These are phyloP conservation scores for Nannoperca australis DNA, from an alignment of 2,797 vertebrate species.

Conservation along the genomic window DNA sequence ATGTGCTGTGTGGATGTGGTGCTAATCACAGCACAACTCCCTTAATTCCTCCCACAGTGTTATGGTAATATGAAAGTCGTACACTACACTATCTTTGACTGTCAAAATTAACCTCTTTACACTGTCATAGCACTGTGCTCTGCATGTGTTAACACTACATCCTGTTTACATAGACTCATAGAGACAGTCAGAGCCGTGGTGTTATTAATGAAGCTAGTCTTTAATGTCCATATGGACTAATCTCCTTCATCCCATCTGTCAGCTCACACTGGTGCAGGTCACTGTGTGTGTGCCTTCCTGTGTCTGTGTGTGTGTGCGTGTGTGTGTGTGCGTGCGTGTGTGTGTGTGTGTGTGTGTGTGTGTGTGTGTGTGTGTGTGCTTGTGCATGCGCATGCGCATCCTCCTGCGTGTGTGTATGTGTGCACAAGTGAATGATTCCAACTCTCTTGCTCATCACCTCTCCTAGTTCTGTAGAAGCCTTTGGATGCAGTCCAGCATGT, in stretches of 20 bases:
- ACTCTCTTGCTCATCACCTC: constrained; percentile 22
- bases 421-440: constrained; percentile 25
- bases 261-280: constrained; percentile 49
- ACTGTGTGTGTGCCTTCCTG: constrained; percentile 6
- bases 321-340: constrained; percentile 24
- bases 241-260: constrained; percentile 80
- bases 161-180: constrained; percentile 61
- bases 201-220: constrained; percentile 74
- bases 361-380: background rate
- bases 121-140: constrained; percentile 31
- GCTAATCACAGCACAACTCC: background rate
- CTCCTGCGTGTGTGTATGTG: constrained; percentile 33
- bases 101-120: constrained; percentile 54
- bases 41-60: background rate
- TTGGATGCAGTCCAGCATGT: constrained; percentile 40
- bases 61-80: constrained; percentile 21
- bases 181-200: constrained; percentile 47
- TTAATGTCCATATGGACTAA: constrained; percentile 77
- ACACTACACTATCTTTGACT: constrained; percentile 24
- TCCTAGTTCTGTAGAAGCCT: constrained; percentile 3
- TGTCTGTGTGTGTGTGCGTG: constrained; percentile 18
- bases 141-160: constrained; percentile 53
- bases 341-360: constrained; percentile 38
- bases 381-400: constrained; percentile 34
- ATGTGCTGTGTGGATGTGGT: background rate